These are phyloP conservation scores for Spea bombifrons DNA, from an alignment of 2,113 vertebrate species.

Conservation along the genomic window DNA sequence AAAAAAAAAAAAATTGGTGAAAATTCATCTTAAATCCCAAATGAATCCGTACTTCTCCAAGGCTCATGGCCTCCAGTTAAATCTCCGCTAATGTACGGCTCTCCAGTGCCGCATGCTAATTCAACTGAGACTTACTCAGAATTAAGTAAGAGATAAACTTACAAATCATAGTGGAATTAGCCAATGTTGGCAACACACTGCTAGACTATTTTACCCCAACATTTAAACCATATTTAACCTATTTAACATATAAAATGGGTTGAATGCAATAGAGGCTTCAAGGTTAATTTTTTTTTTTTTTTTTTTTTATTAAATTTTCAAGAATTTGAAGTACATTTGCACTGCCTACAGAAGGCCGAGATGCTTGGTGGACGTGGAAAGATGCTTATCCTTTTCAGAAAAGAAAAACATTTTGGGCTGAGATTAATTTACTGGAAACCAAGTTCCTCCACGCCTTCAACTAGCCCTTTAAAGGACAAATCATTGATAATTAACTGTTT, in stretches of 20 bases:
- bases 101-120: not conserved
- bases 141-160: slow-evolving; percentile 4
- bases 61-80: slow-evolving; percentile 9
- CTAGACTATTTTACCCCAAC: too few species aligned
- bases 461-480: not conserved
- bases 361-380: too few species aligned
- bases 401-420: not conserved
- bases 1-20: not conserved
- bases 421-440: not conserved
- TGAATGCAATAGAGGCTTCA: not conserved
- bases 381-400: too few species aligned
- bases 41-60: not conserved
- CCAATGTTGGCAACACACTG: not conserved
- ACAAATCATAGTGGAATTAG: not conserved
- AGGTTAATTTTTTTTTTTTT: not conserved
- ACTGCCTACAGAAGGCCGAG: too few species aligned
- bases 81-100: not conserved
- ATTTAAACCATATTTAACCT: too few species aligned
- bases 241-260: too few species aligned
- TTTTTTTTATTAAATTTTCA: too few species aligned
- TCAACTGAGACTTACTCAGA: not conserved
- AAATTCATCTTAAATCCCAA: slow-evolving; percentile 5
- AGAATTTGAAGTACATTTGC: too few species aligned
- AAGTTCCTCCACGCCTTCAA: not conserved
- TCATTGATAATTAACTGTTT: not conserved